Evolutionary conservation across 2,113 vertebrate genomes (phyloP).

Genomic region (Fukomys damarensis): DNA sequence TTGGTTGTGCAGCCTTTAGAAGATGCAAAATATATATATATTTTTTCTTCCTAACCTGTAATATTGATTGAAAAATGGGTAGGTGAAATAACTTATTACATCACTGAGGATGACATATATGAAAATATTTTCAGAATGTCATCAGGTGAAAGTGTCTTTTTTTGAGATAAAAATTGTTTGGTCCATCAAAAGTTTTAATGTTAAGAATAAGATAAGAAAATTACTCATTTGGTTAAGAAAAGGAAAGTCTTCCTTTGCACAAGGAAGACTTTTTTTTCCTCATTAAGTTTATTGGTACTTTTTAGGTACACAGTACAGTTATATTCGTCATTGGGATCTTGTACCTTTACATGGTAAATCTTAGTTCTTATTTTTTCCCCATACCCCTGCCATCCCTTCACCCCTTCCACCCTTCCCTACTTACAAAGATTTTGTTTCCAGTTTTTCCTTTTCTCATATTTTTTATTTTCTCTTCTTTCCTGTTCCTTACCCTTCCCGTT

Average conservation of each 20-base stretch:
- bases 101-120: not conserved
- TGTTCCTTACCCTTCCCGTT: too few relatives aligned
- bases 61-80: not conserved
- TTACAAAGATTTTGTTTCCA: too few relatives aligned
- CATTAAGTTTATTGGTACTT: too few relatives aligned
- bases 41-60: not conserved
- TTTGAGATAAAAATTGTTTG: conserved; percentile 28
- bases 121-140: conserved; percentile 4
- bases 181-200: not conserved
- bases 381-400: too few relatives aligned
- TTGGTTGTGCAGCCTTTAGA: not conserved
- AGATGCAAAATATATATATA: not conserved
- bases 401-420: too few relatives aligned
- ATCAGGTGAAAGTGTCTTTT: not conserved
- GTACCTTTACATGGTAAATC: too few relatives aligned
- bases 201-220: not conserved
- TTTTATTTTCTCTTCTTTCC: too few relatives aligned
- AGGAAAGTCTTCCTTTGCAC: not conserved
- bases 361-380: too few relatives aligned
- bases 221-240: not conserved
- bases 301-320: too few relatives aligned
- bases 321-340: too few relatives aligned
- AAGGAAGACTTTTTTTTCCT: not conserved
- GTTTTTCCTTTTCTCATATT: too few relatives aligned
- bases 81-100: not conserved